Percentiles rank a stretch among this genome's conserved stretches.
Evolutionary conservation across 2,797 vertebrate genomes (phyloP).

Genomic region (Phalanger gymnotis): DNA sequence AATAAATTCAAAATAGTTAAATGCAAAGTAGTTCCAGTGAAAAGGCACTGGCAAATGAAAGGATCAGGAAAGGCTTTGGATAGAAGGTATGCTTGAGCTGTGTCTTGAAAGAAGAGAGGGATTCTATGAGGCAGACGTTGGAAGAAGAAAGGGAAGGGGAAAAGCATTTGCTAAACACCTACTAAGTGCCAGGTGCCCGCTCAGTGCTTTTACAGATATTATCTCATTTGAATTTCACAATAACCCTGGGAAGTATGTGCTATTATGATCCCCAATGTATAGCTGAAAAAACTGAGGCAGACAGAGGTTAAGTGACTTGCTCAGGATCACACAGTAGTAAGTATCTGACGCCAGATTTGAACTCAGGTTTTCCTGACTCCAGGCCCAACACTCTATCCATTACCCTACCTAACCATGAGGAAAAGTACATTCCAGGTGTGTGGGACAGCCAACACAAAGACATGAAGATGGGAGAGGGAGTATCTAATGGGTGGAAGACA

Average conservation of each 20-base stretch:
- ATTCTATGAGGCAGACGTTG: neutral
- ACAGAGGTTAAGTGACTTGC: neutral
- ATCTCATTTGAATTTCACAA: no score
- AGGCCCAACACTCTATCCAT: no score
- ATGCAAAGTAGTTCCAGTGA: no score
- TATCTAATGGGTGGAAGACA: neutral
- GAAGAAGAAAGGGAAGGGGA: no score
- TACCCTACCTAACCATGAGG: neutral
- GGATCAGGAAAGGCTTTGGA: no score
- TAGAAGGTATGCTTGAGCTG: no score
- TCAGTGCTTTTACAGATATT: no score
- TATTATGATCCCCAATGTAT: neutral
- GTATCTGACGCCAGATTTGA: no score
- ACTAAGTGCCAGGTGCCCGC: neutral
- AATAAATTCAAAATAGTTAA: no score
- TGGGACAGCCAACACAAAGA: neutral
- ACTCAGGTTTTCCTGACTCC: no score
- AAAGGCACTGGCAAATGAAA: no score
- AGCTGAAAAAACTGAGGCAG: neutral
- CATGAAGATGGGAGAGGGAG: neutral
- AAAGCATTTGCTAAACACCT: neutral
- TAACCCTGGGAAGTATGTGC: no score
- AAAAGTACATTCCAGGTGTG: neutral
- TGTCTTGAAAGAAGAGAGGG: neutral
- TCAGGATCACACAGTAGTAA: neutral